Conservation (phyloP, 2,797 vertebrate genomes). For the Florisuga fusca region DNA sequence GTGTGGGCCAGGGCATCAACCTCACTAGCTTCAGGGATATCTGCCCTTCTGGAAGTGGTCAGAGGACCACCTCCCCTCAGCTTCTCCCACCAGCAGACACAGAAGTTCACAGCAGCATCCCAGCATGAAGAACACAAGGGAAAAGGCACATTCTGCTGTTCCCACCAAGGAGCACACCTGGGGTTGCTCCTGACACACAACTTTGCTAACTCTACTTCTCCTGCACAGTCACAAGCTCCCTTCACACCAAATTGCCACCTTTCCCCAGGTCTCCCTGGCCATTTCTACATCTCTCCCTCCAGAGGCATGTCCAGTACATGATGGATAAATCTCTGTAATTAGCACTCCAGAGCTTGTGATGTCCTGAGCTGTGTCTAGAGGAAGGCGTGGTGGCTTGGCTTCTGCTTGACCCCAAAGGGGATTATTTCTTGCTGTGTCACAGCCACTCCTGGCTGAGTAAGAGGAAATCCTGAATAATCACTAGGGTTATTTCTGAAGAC, state of each 20-base stretch:
- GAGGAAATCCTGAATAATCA: conserved; percentile 46
- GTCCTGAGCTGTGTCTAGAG: neutral
- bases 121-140: neutral
- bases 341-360: neutral
- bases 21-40: neutral
- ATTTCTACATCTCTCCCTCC: neutral
- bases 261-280: neutral
- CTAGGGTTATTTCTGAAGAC: conserved; percentile 28
- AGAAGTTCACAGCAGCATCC: neutral
- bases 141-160: neutral
- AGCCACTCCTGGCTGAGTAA: conserved; percentile 33
- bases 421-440: conserved; percentile 57
- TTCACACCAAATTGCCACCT: neutral
- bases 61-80: neutral
- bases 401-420: neutral
- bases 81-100: neutral
- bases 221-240: neutral
- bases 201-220: neutral
- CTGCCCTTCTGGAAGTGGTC: neutral
- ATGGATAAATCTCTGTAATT: neutral
- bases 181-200: neutral
- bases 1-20: neutral
- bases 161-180: neutral
- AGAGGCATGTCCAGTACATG: accelerated
- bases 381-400: neutral